These are phyloP conservation scores for Mastigias papua DNA, from an alignment of 30 jellyfish, hydroid and myxozoan species.

Conservation along the genomic window DNA sequence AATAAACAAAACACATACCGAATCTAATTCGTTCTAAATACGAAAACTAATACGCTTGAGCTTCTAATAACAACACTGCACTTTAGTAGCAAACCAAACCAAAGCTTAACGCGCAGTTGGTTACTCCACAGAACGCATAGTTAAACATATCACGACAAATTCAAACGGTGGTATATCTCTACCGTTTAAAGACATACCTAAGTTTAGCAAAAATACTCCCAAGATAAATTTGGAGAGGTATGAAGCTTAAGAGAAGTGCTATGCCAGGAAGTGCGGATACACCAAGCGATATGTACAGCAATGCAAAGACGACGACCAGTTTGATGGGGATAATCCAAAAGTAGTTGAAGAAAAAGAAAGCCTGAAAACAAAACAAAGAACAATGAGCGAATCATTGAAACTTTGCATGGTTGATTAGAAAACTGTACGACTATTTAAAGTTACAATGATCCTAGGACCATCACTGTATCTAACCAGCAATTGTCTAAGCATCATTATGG, in stretches of 20 bases:
- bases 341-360: slow-evolving; percentile 57
- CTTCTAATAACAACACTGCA: too few relatives aligned
- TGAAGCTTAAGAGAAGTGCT: slow-evolving; percentile 49
- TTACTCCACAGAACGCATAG: too few relatives aligned
- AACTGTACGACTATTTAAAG: neutral
- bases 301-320: slow-evolving; percentile 28
- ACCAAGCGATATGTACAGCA: slow-evolving; percentile 52
- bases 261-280: slow-evolving; percentile 80
- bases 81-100: too few relatives aligned
- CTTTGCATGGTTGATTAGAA: neutral
- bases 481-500: neutral
- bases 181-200: too few relatives aligned
- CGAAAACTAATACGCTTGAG: too few relatives aligned
- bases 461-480: neutral
- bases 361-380: neutral
- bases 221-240: slow-evolving; percentile 62
- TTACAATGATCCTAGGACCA: neutral
- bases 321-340: slow-evolving; percentile 78
- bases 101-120: too few relatives aligned
- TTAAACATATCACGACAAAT: too few relatives aligned
- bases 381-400: neutral
- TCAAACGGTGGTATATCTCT: too few relatives aligned
- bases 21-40: too few relatives aligned
- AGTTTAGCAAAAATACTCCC: slow-evolving; percentile 56
- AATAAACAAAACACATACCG: too few relatives aligned